These are phyloP conservation scores for Noctuana brunneofusca DNA, from an alignment of 2,888 invertebrate genomes.

Conservation along the genomic window DNA sequence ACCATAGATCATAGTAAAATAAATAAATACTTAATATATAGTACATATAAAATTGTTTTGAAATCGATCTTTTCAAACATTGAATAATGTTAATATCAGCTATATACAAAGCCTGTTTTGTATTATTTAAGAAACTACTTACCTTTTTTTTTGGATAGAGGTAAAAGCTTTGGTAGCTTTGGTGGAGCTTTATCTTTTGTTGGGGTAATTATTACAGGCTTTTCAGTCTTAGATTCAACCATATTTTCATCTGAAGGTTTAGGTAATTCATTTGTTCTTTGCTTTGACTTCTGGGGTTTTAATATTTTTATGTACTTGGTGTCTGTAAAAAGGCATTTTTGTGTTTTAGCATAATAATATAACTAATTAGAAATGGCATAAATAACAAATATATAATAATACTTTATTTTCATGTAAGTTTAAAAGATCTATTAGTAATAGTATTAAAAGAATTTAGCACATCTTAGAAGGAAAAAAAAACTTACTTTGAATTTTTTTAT, in stretches of 20 bases:
- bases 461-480: background rate
- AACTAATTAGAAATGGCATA: too few relatives aligned
- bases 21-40: too few relatives aligned
- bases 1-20: too few relatives aligned
- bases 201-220: constrained; percentile 13
- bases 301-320: constrained; percentile 58
- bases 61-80: too few relatives aligned
- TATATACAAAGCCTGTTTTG: background rate
- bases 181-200: constrained; percentile 41
- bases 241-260: constrained; percentile 42
- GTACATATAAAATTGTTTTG: too few relatives aligned
- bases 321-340: constrained; percentile 53
- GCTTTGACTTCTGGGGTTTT: constrained; percentile 58
- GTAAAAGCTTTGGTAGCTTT: constrained; percentile 62
- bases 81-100: background rate
- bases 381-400: background rate
- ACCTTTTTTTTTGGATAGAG: constrained; percentile 65
- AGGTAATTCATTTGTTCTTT: constrained; percentile 39
- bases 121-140: constrained; percentile 33
- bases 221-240: constrained; percentile 17
- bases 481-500: constrained; percentile 58
- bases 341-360: background rate
- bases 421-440: too few relatives aligned
- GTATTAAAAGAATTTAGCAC: too few relatives aligned
- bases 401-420: too few relatives aligned